Evolutionary conservation across 2,888 invertebrate species (phyloP).

Genomic region (Abscondita cerata): DNA sequence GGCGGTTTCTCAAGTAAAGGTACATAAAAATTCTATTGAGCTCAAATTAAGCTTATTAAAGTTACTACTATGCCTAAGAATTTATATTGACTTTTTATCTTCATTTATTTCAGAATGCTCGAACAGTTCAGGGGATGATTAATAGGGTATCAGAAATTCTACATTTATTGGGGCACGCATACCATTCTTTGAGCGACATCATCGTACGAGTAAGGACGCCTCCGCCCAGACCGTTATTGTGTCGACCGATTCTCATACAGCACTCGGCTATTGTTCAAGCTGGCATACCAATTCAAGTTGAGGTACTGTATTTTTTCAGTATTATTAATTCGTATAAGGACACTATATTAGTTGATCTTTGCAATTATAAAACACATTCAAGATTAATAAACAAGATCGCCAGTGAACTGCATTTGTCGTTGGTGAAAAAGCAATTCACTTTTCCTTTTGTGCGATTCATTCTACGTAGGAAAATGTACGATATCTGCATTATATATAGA

Average conservation of each 20-base stretch:
- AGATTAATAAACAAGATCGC: too few relatives aligned
- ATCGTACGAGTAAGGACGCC: constrained; percentile 73
- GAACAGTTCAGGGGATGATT: constrained; percentile 70
- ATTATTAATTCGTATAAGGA: neutral
- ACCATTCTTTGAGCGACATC: constrained; percentile 88
- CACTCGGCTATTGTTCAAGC: constrained; percentile 71
- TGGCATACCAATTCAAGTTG: constrained; percentile 70
- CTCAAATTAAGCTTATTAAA: too few relatives aligned
- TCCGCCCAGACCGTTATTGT: constrained; percentile 73
- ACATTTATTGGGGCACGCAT: constrained; percentile 87
- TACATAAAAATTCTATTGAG: too few relatives aligned
- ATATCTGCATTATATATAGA: too few relatives aligned
- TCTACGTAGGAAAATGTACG: too few relatives aligned
- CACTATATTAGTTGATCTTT: neutral
- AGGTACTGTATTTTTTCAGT: constrained; percentile 51
- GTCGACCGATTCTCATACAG: constrained; percentile 75
- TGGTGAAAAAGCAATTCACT: too few relatives aligned
- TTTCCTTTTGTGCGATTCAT: too few relatives aligned
- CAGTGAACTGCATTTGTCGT: too few relatives aligned
- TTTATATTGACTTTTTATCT: constrained; percentile 5
- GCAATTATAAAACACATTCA: neutral
- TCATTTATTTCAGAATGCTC: constrained; percentile 56
- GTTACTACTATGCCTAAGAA: too few relatives aligned
- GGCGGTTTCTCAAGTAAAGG: too few relatives aligned
- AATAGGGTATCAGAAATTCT: constrained; percentile 80